These are phyloP conservation scores for Ichneumon xanthorius DNA, from an alignment of 2,888 invertebrate genomes.

Conservation along the genomic window DNA sequence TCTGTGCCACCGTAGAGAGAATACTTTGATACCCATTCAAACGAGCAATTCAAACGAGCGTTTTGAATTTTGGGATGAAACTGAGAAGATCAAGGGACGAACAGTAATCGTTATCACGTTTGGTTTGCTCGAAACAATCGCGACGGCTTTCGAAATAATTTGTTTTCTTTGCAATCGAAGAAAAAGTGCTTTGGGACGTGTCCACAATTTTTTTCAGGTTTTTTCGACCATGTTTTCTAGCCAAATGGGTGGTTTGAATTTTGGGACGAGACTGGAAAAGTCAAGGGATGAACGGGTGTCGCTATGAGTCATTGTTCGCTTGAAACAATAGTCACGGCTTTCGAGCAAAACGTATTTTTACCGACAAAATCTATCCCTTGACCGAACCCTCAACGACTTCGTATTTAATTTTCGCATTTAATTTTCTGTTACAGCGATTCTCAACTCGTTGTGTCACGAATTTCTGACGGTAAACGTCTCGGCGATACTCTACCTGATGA, in stretches of 20 bases:
- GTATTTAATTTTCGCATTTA: not conserved
- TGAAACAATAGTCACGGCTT: no score
- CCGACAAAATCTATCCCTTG: not conserved
- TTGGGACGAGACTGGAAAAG: not conserved
- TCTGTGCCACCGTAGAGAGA: not conserved
- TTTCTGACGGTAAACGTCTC: slow-evolving; percentile 95
- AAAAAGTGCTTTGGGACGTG: not conserved
- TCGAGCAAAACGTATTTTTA: no score
- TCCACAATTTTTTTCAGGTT: not conserved
- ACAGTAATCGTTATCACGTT: no score
- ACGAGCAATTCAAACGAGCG: no score
- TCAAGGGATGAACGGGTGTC: no score
- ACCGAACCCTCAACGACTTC: not conserved
- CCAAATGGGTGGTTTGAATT: not conserved
- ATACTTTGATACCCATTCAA: not conserved
- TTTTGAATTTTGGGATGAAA: not conserved
- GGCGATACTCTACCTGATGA: slow-evolving; percentile 97
- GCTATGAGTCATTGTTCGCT: no score
- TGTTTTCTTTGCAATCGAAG: not conserved
- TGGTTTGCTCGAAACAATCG: no score
- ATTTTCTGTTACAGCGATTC: slow-evolving; percentile 89
- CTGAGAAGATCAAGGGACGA: no score
- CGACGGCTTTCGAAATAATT: no score
- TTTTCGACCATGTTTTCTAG: not conserved
- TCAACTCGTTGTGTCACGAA: slow-evolving; percentile 95